Evolutionary conservation across 2,888 invertebrate genomes (phyloP).

Genomic region (Synanthedon andrenaeformis): DNA sequence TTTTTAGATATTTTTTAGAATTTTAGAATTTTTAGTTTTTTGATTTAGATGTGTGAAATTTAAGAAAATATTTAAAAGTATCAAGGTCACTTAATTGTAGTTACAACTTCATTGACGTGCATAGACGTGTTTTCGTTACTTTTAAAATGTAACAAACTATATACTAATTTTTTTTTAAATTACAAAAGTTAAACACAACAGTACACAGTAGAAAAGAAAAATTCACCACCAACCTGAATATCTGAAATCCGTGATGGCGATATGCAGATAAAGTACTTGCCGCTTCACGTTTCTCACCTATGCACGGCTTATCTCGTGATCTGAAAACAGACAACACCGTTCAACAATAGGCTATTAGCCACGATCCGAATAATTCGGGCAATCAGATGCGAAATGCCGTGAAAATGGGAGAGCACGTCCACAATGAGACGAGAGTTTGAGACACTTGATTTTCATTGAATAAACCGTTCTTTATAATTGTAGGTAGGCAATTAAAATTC

Average conservation of each 20-base stretch:
- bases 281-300: conserved; percentile 29
- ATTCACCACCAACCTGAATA: neutral
- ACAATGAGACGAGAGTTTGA: conserved; percentile 2
- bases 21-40: too few relatives aligned
- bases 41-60: too few relatives aligned
- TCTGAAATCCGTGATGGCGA: conserved; percentile 11
- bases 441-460: conserved; percentile 1
- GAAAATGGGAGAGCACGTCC: conserved; percentile 15
- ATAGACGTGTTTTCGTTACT: too few relatives aligned
- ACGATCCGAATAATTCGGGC: conserved; percentile 24
- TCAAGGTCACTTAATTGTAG: too few relatives aligned
- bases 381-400: conserved; percentile 18
- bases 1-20: too few relatives aligned
- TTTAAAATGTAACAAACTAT: too few relatives aligned
- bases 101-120: too few relatives aligned
- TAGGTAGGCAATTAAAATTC: neutral
- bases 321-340: conserved; percentile 40
- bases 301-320: conserved; percentile 28
- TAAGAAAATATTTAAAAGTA: too few relatives aligned
- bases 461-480: neutral
- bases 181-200: too few relatives aligned
- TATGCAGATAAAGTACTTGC: conserved; percentile 8
- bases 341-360: conserved; percentile 46
- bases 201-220: too few relatives aligned
- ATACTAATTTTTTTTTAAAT: too few relatives aligned